Evolutionary conservation across 2,797 vertebrate genomes (phyloP).

Genomic region (Tapirus indicus): DNA sequence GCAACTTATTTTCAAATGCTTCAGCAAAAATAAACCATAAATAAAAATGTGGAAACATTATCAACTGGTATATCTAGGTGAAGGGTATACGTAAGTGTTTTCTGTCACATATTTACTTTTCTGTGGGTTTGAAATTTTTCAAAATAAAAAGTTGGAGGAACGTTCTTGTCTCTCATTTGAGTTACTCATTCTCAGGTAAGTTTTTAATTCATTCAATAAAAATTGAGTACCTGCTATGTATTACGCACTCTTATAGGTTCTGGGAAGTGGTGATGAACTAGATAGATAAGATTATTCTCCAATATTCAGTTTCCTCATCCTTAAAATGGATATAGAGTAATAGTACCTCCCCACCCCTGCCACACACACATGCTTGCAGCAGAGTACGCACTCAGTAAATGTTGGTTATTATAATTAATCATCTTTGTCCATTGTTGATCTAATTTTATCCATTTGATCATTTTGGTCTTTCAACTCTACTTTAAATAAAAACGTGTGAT

Average conservation of each 20-base stretch:
- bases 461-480: background rate
- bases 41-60: slow-evolving; percentile 39
- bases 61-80: background rate
- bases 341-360: background rate
- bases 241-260: background rate
- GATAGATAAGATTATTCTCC: background rate
- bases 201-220: background rate
- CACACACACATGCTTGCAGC: background rate
- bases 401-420: background rate
- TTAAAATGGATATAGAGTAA: background rate
- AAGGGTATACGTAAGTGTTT: background rate
- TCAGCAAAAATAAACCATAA: background rate
- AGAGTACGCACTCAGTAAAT: background rate
- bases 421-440: background rate
- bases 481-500: slow-evolving; percentile 12
- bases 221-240: background rate
- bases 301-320: background rate
- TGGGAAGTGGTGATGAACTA: background rate
- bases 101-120: background rate
- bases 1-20: slow-evolving; percentile 19
- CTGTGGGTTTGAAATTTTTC: slow-evolving; percentile 30
- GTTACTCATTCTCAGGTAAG: background rate
- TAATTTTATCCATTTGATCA: background rate
- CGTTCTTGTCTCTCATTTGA: background rate
- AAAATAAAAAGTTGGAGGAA: slow-evolving; percentile 4